phyloP scores from a whole-genome alignment of 1,140 invertebrate species.

The Saccostrea echinata region DNA sequence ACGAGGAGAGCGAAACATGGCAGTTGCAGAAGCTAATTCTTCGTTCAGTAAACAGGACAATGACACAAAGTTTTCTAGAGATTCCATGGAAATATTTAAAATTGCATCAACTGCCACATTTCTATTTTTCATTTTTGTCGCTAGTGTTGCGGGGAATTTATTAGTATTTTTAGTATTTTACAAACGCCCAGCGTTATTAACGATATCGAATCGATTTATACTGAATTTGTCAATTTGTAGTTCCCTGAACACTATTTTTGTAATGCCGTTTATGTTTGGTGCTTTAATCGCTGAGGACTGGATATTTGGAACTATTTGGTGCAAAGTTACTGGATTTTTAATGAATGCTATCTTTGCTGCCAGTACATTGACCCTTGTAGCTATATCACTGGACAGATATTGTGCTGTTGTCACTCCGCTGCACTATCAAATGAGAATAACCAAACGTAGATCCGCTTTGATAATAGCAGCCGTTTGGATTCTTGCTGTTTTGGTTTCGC shows the following conservation, averaged over 20 bases:
- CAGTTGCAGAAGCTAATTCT: slow-evolving; percentile 1
- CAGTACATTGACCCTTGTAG: slow-evolving; percentile 86
- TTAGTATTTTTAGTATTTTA: slow-evolving; percentile 84
- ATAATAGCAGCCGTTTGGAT: slow-evolving; percentile 86
- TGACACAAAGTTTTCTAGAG: slow-evolving; percentile 16
- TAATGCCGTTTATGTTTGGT: slow-evolving; percentile 83
- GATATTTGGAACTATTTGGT: slow-evolving; percentile 78
- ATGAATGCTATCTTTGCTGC: slow-evolving; percentile 82
- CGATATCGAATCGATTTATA: slow-evolving; percentile 86
- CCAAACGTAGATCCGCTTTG: slow-evolving; percentile 86
- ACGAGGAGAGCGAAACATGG: slow-evolving; percentile 15
- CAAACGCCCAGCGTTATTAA: slow-evolving; percentile 82
- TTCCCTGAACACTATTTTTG: slow-evolving; percentile 83
- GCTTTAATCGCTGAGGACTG: slow-evolving; percentile 76
- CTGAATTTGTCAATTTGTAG: slow-evolving; percentile 86
- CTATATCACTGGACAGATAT: slow-evolving; percentile 92
- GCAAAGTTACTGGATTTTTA: slow-evolving; percentile 81
- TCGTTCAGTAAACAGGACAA: slow-evolving; percentile 10
- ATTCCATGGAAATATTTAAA: slow-evolving; percentile 45
- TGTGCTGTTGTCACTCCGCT: slow-evolving; percentile 84
- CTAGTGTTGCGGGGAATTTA: slow-evolving; percentile 81
- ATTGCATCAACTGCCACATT: slow-evolving; percentile 48
- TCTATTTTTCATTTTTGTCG: slow-evolving; percentile 70
- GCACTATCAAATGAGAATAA: slow-evolving; percentile 84
- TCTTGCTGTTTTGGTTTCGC: slow-evolving; percentile 71